phyloP scores from a whole-genome alignment of 2,797 vertebrate genomes.

The Falco rusticolus region DNA sequence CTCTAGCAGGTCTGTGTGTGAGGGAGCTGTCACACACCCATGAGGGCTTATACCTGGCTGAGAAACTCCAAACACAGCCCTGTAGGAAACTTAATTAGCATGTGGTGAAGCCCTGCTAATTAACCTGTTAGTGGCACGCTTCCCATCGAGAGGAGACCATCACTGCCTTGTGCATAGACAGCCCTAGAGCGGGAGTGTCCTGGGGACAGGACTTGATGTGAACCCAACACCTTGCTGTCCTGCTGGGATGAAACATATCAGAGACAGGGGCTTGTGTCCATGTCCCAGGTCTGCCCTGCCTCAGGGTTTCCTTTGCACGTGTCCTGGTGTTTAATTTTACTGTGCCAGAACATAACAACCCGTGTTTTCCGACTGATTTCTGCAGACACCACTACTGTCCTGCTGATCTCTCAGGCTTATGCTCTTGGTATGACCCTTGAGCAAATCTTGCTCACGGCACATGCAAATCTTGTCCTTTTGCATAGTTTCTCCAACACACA shows the following conservation, averaged over 20 bases:
- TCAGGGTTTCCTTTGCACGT: not conserved
- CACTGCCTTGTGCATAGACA: not conserved
- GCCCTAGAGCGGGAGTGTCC: not conserved
- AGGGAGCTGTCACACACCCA: not conserved
- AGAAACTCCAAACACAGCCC: not conserved
- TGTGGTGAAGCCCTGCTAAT: not conserved
- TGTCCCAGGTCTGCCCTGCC: not conserved
- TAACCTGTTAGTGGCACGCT: not conserved
- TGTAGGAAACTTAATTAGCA: not conserved
- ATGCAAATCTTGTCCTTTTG: not conserved
- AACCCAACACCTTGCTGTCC: not conserved
- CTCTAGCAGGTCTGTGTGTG: not conserved
- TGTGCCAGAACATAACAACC: not conserved
- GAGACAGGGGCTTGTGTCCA: not conserved
- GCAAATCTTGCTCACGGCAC: not conserved
- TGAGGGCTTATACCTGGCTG: fast-evolving
- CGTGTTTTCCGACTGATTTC: not conserved
- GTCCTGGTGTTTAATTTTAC: not conserved
- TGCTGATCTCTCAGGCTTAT: not conserved
- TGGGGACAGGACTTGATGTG: not conserved
- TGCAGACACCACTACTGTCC: not conserved
- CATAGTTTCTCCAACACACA: not conserved
- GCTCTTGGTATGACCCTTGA: not conserved
- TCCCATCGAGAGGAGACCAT: fast-evolving
- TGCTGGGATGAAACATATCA: not conserved